These are phyloP conservation scores for Apodemia hepburni DNA, from an alignment of 2,888 invertebrate genomes.

Conservation along the genomic window DNA sequence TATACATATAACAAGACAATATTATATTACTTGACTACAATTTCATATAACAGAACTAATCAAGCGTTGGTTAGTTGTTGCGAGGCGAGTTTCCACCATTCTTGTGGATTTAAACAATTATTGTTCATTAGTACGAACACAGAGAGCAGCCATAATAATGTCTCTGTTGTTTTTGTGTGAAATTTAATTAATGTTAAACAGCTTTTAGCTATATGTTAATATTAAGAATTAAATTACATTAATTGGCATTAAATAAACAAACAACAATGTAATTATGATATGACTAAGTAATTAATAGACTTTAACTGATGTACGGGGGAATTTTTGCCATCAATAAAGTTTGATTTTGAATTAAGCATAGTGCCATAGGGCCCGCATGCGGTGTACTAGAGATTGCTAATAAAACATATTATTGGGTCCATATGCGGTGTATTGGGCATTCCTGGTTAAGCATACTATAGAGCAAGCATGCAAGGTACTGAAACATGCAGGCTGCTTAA, in stretches of 20 bases:
- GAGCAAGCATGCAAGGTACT: too few relatives aligned
- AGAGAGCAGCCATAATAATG: constrained; percentile 2
- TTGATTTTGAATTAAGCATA: too few relatives aligned
- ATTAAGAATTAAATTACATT: not conserved
- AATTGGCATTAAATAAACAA: not conserved
- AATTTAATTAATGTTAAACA: constrained; percentile 12
- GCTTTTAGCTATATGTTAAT: not conserved
- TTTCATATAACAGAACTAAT: constrained; percentile 27
- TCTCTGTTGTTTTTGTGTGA: constrained; percentile 49
- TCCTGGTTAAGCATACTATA: too few relatives aligned
- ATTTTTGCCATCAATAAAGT: too few relatives aligned
- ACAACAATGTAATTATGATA: too few relatives aligned
- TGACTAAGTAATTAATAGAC: too few relatives aligned
- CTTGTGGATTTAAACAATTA: constrained; percentile 68
- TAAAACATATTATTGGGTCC: too few relatives aligned
- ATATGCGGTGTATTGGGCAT: too few relatives aligned
- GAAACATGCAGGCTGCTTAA: too few relatives aligned
- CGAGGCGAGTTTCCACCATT: constrained; percentile 32
- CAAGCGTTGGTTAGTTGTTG: constrained; percentile 28
- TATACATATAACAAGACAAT: constrained; percentile 9
- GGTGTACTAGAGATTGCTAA: too few relatives aligned
- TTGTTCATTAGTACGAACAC: constrained; percentile 55
- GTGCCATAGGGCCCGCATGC: too few relatives aligned
- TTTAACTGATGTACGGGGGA: too few relatives aligned
- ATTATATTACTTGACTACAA: constrained; percentile 1